A percentile compares a stretch with the other conserved stretches of the same genome.
These are phyloP conservation scores for Apotomis capreana DNA, from an alignment of 2,888 invertebrate genomes.

Conservation along the genomic window DNA sequence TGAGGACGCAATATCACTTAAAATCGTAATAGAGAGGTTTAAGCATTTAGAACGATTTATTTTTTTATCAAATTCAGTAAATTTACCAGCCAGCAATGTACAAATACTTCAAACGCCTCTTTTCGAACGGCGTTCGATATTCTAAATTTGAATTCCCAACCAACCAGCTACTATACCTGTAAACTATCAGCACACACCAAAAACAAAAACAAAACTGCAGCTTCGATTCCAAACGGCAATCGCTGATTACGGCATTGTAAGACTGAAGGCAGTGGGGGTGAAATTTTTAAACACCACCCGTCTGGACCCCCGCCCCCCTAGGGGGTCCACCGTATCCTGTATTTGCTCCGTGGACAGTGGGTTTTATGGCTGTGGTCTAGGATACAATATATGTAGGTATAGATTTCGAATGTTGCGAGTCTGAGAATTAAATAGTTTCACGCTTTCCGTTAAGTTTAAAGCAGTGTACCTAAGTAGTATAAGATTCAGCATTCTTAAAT, in stretches of 20 bases:
- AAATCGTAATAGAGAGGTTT: too few species aligned
- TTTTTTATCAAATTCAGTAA: too few species aligned
- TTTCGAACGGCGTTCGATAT: too few species aligned
- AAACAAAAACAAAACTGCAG: slow-evolving; percentile 71
- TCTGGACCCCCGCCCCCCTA: slow-evolving; percentile 52
- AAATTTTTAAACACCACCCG: slow-evolving; percentile 80
- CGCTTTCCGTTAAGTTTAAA: too few species aligned
- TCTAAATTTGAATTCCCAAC: too few species aligned
- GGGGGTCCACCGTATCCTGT: slow-evolving; percentile 52
- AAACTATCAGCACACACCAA: slow-evolving; percentile 18
- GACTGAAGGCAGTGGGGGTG: slow-evolving; percentile 69
- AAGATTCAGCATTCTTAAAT: too few species aligned
- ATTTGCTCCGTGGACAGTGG: slow-evolving; percentile 51
- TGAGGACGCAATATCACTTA: too few species aligned
- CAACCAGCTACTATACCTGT: not conserved
- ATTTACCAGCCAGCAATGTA: too few species aligned
- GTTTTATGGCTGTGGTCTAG: slow-evolving; percentile 25
- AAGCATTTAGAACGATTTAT: too few species aligned
- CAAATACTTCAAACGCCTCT: too few species aligned
- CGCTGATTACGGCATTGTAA: slow-evolving; percentile 79
- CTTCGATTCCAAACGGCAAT: slow-evolving; percentile 82
- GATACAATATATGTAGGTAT: not conserved
- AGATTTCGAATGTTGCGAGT: not conserved
- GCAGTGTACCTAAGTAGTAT: too few species aligned
- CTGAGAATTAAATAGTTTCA: too few species aligned